phyloP scores from a whole-genome alignment of 2,113 vertebrate species.

The Vireo altiloquus region DNA sequence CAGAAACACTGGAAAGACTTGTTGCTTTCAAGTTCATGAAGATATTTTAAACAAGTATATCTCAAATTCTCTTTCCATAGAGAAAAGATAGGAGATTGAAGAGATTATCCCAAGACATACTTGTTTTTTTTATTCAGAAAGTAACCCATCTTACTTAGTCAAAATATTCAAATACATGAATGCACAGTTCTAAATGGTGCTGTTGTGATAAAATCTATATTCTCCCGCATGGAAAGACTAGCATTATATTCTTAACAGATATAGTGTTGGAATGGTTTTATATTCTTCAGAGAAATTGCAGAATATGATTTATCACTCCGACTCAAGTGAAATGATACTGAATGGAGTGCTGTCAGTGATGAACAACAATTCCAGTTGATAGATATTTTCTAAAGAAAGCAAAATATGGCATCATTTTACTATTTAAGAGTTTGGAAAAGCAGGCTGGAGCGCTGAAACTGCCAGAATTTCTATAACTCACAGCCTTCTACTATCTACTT shows the following conservation, averaged over 20 bases:
- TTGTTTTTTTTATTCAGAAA: not conserved
- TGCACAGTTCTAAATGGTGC: not conserved
- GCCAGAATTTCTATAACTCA: not conserved
- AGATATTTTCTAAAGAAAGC: not conserved
- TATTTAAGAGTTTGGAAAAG: not conserved
- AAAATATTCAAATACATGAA: not conserved
- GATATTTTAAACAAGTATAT: not conserved
- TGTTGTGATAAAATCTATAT: not conserved
- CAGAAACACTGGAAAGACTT: not conserved
- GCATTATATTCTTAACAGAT: conserved; percentile 27
- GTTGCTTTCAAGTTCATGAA: not conserved
- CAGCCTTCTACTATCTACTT: not conserved
- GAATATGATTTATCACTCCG: conserved; percentile 8
- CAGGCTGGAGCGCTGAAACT: not conserved
- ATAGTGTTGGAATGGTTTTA: not conserved
- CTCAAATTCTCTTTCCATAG: not conserved
- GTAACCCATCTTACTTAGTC: not conserved
- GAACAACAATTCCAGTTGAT: not conserved
- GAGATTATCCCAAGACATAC: not conserved
- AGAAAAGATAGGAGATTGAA: not conserved
- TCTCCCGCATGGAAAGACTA: not conserved
- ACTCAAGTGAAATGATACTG: not conserved
- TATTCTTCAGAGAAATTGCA: not conserved
- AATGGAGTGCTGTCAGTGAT: not conserved
- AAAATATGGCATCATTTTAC: not conserved